phyloP scores from a whole-genome alignment of 2,113 vertebrate species.

The Candoia aspera region DNA sequence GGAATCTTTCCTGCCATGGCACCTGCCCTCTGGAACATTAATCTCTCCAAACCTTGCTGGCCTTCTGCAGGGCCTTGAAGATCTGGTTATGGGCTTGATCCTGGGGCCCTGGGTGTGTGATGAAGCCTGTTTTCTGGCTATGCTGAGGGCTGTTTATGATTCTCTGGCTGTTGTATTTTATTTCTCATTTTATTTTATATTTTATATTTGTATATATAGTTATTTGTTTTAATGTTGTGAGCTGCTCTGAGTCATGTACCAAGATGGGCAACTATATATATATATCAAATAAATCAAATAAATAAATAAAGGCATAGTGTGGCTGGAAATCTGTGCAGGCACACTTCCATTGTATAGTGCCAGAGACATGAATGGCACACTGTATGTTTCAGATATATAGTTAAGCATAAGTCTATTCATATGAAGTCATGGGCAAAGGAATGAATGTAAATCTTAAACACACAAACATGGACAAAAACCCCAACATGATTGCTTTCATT shows the following conservation, averaged over 20 bases:
- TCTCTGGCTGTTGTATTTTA: not conserved
- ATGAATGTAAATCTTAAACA: not conserved
- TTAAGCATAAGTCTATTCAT: not conserved
- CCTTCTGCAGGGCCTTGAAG: not conserved
- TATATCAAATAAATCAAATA: too few relatives aligned
- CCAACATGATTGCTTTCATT: not conserved
- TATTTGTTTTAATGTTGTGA: not conserved
- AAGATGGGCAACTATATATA: not conserved
- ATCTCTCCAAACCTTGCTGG: not conserved
- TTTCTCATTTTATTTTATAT: not conserved
- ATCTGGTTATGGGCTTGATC: not conserved
- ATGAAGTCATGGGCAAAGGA: not conserved
- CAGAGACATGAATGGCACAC: not conserved
- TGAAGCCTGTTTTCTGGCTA: not conserved
- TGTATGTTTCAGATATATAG: not conserved
- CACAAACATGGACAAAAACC: not conserved
- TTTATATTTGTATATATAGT: not conserved
- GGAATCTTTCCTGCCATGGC: not conserved
- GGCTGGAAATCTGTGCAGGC: too few relatives aligned
- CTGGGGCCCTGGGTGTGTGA: not conserved
- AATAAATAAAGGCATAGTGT: too few relatives aligned
- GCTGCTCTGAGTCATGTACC: not conserved
- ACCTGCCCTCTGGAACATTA: not conserved
- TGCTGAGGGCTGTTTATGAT: not conserved
- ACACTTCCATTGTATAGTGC: too few relatives aligned